Conservation (phyloP, 2,888 invertebrate genomes). For the Himalopsyche japonica region DNA sequence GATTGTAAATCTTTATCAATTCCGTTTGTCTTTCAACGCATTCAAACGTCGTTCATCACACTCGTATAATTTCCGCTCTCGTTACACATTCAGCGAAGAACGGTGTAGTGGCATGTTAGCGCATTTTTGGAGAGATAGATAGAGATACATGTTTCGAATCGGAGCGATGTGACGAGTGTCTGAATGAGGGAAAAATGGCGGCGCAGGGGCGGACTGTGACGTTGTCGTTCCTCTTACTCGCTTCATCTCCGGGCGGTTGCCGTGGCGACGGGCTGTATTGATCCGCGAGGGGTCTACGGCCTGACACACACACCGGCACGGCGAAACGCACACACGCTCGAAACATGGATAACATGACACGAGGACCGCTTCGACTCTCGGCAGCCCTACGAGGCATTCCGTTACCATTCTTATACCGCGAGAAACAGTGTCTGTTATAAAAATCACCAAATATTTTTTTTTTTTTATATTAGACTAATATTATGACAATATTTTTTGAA, state of each 20-base stretch:
- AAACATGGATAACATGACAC: slow-evolving; percentile 25
- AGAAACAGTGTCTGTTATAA: background rate
- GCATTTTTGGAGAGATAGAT: background rate
- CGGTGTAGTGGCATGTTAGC: background rate
- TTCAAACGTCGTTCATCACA: background rate
- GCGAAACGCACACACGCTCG: slow-evolving; percentile 44
- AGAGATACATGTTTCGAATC: background rate
- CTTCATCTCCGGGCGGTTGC: slow-evolving; percentile 45
- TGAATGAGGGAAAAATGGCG: slow-evolving; percentile 1
- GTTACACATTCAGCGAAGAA: background rate
- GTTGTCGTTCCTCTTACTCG: background rate
- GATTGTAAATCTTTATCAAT: slow-evolving; percentile 7
- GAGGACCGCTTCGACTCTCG: slow-evolving; percentile 46
- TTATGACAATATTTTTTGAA: no score
- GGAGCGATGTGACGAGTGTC: slow-evolving; percentile 5
- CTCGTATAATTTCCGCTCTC: slow-evolving; percentile 3
- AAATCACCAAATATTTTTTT: background rate
- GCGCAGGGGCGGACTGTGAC: background rate
- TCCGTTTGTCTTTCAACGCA: background rate
- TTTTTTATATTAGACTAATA: background rate
- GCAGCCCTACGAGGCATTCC: slow-evolving; percentile 31
- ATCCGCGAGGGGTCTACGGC: slow-evolving; percentile 54
- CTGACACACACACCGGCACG: slow-evolving; percentile 54
- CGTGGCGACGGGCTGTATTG: slow-evolving; percentile 54
- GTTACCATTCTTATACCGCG: background rate